Evolutionary conservation across 2,797 vertebrate genomes (phyloP), one percentile per base, ranked within the genome.

Genomic region (Melopsittacus undulatus): DNA sequence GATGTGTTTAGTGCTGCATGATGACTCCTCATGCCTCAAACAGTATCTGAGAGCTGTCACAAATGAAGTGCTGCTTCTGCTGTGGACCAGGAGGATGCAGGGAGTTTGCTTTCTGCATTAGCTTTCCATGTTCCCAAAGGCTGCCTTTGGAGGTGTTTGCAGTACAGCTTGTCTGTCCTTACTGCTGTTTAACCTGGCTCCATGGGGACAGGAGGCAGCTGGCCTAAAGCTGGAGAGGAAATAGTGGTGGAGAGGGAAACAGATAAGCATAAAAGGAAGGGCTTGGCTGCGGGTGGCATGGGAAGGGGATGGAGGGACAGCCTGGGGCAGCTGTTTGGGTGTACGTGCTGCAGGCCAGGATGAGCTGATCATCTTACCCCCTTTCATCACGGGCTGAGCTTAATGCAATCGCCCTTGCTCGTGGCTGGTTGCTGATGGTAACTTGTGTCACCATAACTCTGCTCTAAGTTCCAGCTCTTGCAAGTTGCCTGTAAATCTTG

Each of bases 341-440:
- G n/a, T 57, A 62, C 6, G 26, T 94, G 94, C 89, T 49, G 70
- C 82, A 81, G 81, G 69, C 56, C 61, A 59, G 90, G 46, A 46
- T 1, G 56, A 78, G 43, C 84, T 52, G 87, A 81, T 95, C 67
- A 3, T 61, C 67, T 92, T 63, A 34, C 84, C 48, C 10, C 1
- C 56, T 67, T 51, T 78, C 92, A 75, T 87, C 83, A 83, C 1
- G 7, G 38, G 26, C 83, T 42, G 20, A 94, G 38, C 66, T 74
- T 74, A 5, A 57, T 61, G 74, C 69, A 77, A 34, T 17, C 32
- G 26, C 22, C 81, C 48, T 87, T 83, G 69, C 66, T 83, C 0
- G 0, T 48, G 81, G 61, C 56, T 9, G 17, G 43, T 93, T 85
- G 59, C 81, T 90, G n/a, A 3, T 5, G 26, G 52, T 80, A 88